Conservation (phyloP, 2,888 invertebrate genomes). For the Leptarthrus brevirostris region DNA sequence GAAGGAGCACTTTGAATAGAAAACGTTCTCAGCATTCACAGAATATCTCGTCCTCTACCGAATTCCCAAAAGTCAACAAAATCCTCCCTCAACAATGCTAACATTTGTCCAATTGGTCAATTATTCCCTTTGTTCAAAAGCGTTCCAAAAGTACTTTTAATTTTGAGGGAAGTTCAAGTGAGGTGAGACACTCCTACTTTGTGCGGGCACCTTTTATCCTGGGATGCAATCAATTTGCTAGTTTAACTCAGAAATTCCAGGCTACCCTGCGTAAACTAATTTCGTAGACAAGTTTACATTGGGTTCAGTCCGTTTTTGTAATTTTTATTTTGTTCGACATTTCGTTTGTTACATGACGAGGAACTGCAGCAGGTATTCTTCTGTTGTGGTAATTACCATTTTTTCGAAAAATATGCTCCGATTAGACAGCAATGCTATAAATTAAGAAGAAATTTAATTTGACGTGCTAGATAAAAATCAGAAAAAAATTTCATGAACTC, state of each 20-base stretch:
- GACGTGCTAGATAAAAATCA: too few relatives aligned
- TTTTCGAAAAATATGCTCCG: too few relatives aligned
- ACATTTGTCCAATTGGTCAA: conserved; percentile 57
- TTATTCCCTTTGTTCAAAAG: conserved; percentile 57
- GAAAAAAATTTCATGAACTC: too few relatives aligned
- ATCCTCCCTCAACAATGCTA: conserved; percentile 55
- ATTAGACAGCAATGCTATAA: too few relatives aligned
- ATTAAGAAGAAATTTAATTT: too few relatives aligned
- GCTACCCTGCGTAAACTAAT: conserved; percentile 20
- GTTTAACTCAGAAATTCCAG: conserved; percentile 25
- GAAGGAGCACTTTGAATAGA: conserved; percentile 1
- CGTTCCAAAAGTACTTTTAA: conserved; percentile 53
- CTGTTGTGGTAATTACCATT: too few relatives aligned
- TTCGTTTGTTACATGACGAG: too few relatives aligned
- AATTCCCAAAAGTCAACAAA: conserved; percentile 46
- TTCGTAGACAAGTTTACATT: conserved; percentile 20
- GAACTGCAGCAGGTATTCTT: too few relatives aligned
- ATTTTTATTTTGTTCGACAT: too few relatives aligned
- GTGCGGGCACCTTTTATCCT: conserved; percentile 5
- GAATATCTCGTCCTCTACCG: conserved; percentile 29
- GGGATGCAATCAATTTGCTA: conserved; percentile 37
- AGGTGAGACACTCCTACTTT: conserved; percentile 27
- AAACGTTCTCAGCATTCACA: conserved; percentile 38
- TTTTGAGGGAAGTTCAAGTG: conserved; percentile 26
- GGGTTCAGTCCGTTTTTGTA: too few relatives aligned